Base-by-base conservation (phyloP, 2,888 invertebrate species). In the Mesorhabditis spiculigera region DNA sequence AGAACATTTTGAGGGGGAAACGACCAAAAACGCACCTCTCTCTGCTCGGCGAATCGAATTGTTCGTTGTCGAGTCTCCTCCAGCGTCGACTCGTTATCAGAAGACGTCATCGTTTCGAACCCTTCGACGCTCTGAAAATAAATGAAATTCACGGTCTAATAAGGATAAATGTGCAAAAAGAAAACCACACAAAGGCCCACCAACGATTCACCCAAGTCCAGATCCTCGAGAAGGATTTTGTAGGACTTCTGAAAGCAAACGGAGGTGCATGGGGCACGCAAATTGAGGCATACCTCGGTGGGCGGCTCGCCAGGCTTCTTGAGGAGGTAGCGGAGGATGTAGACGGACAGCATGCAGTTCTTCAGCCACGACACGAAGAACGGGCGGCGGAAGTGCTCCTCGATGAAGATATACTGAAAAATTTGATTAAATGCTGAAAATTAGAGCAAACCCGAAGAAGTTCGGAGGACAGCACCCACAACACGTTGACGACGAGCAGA, bases 381-480 rank as follows among this genome's bases (percentile, higher is more conserved):
- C 67, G 97, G 96, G 86, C 95, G 93, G 85, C 93, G 91, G 86
- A 92, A 93, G 73, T 92, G 90, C 86, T 92, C 92, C 88, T 93
- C 91, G 69, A 87, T 84, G 80, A 88, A 89, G 16, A 89, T 82
- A 73, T 86, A 88, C 94, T 95, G 89, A 71, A 90, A 78, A 28
- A 28, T 28, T 28, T 28, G 28, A 28, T 28, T 28, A 71, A 65
- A 65, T 16, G 43, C 41, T 41, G 61, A 50, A 62, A 43, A 64
- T 5, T 43, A 43, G 61, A 67, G 77, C 85, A 87, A 89, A 95
- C 95, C 91, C 94, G 93, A 73, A 94, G 94, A 73, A 96, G 89
- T 89, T 96, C 95, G 61, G 94, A 93, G 67, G 95, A 95, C 68
- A 93, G 91, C 68, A 96, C 95, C 95, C 96, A 96, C 84, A 97